A percentile compares a stretch with the other conserved stretches of the same genome.
Conservation (phyloP, 2,113 vertebrate species). For the Nothobranchius furzeri region DNA sequence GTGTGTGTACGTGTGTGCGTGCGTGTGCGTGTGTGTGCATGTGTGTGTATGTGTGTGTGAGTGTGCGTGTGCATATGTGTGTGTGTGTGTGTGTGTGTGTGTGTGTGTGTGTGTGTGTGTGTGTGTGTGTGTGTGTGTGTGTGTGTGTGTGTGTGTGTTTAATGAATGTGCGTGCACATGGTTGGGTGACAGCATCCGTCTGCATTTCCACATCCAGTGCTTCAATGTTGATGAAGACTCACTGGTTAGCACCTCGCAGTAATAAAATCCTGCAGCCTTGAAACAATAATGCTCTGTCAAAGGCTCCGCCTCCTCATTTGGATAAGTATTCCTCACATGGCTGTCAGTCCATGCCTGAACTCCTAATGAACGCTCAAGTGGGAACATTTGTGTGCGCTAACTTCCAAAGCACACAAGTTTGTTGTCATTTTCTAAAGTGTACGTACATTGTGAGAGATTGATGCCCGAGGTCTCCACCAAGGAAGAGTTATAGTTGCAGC, state of each 20-base stretch:
- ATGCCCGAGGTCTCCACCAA: conserved; percentile 40
- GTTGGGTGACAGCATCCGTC: conserved; percentile 15
- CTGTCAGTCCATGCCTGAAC: neutral
- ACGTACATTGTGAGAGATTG: conserved; percentile 54
- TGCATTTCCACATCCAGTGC: conserved; percentile 5
- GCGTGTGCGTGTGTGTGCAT: too few species aligned
- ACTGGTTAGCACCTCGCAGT: conserved; percentile 22
- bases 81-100: neutral
- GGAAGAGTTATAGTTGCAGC: conserved; percentile 46
- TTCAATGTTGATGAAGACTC: conserved; percentile 23
- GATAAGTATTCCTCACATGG: neutral
- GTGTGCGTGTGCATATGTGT: too few species aligned
- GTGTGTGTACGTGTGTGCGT: too few species aligned
- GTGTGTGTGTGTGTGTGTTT: neutral
- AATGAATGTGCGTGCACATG: conserved; percentile 12
- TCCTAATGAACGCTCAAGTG: conserved; percentile 3
- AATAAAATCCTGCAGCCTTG: conserved; percentile 25
- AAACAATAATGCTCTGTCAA: conserved; percentile 20
- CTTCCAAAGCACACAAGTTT: conserved; percentile 1
- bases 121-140: too few species aligned
- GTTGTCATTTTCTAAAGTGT: conserved; percentile 62
- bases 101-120: too few species aligned
- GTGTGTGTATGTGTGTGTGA: too few species aligned
- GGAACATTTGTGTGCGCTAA: conserved; percentile 10
- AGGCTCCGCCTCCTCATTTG: conserved; percentile 14